A percentile compares a stretch with the other conserved stretches of the same genome.
These are phyloP conservation scores for Lamellibrachia luymesi DNA, from an alignment of 1,140 invertebrate species.

Conservation along the genomic window DNA sequence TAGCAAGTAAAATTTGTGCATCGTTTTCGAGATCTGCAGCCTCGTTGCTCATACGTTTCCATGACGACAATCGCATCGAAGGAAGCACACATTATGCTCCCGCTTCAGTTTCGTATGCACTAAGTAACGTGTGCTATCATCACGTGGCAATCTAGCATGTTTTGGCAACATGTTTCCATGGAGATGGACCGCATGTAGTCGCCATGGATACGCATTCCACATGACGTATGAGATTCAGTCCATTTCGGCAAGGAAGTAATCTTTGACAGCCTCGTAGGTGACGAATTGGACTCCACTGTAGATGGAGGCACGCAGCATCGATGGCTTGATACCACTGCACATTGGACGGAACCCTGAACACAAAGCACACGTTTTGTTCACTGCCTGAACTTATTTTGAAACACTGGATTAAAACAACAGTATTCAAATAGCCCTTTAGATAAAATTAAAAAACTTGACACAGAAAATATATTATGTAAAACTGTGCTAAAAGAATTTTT, in stretches of 20 bases:
- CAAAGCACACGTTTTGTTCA: background rate
- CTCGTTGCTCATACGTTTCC: background rate
- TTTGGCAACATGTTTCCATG: no score
- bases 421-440: background rate
- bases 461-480: no score
- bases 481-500: no score
- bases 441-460: no score
- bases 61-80: background rate
- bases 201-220: background rate
- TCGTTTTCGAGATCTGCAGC: background rate
- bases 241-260: conserved; percentile 4
- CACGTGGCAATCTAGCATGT: no score
- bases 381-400: no score
- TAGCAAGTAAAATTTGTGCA: background rate
- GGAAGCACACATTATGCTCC: background rate
- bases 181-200: background rate
- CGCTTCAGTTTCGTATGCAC: background rate
- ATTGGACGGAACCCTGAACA: conserved; percentile 6
- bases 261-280: conserved; percentile 18
- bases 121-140: background rate
- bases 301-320: conserved; percentile 18
- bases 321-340: conserved; percentile 6
- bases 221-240: background rate
- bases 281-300: conserved; percentile 22
- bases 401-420: background rate